phyloP scores from a whole-genome alignment of 2,888 invertebrate genomes.

The Eupithecia vulgata region DNA sequence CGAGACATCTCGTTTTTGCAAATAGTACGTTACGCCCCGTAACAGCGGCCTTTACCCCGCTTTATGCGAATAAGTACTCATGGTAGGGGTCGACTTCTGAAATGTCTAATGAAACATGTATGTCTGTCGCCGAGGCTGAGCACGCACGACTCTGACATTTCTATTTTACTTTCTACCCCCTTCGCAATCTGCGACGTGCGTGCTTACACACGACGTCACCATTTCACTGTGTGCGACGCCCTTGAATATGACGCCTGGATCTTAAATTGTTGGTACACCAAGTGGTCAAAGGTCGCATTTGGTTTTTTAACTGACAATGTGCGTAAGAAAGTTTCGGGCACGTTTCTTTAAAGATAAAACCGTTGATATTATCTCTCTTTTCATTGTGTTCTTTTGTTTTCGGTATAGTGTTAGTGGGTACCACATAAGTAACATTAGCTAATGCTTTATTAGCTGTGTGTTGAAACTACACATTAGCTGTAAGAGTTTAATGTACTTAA shows the following conservation, averaged over 20 bases:
- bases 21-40: too few species aligned
- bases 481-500: too few species aligned
- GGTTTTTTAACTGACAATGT: neutral
- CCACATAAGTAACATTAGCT: neutral
- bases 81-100: neutral
- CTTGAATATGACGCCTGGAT: neutral
- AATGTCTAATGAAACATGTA: conserved; percentile 25
- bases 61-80: neutral
- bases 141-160: conserved; percentile 22
- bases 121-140: conserved; percentile 14
- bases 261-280: neutral
- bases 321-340: too few species aligned
- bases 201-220: neutral
- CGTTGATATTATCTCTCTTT: too few species aligned
- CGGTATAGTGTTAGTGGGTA: too few species aligned
- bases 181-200: conserved; percentile 14
- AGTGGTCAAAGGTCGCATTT: neutral
- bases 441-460: too few species aligned
- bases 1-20: too few species aligned
- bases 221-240: neutral
- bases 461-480: too few species aligned
- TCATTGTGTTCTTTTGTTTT: neutral
- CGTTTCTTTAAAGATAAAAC: neutral
- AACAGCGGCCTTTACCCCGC: too few species aligned
- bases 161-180: conserved; percentile 23